Base-by-base conservation (phyloP, 2,888 invertebrate species). In the Coleophora deauratella region DNA sequence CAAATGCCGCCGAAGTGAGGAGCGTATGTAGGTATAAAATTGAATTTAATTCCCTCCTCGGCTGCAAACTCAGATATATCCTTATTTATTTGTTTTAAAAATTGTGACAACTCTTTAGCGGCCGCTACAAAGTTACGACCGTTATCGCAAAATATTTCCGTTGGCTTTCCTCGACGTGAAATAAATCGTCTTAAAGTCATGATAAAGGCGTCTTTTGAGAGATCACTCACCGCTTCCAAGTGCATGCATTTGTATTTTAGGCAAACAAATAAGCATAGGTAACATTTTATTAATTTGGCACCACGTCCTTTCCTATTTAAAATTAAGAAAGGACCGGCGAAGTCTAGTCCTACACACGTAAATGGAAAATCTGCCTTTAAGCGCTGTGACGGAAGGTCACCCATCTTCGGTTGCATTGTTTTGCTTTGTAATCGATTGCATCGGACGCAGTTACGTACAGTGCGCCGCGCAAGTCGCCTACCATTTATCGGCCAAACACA, bases 1-100 rank as follows among this genome's bases (percentile, higher is more conserved):
- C 37, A 37, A 14, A 42, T 34, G 12, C 38, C 35, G 10, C 42
- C 42, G 27, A 42, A 38, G 27, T 42, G 38, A 27, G 42, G 38
- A 30, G 38, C 27, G n/a, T 38, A 42, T 1, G 42, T 21, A 6
- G 42, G 35, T n/a, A 31, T 31, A 11, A 31, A 31, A 31, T 31
- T n/a, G 9, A 31, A 31, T 11, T 31, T 4, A n/a, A 31, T 31
- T n/a, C 31, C 11, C 10, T 31, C 3, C 2, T 31, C n/a, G 11
- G 31, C 31, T 31, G 31, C 31, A 31, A 31, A 31, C n/a, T 7
- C 9, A 31, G 31, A 31, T 4, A 31, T 4, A 4, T 7, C 9
- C 2, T 31, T n/a, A 13, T 12, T 9, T 12, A 9, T 6, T 21
- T 21, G 6, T 12, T 14, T 12, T 1, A 34, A 34, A 2, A 14